Percentiles rank a stretch among this genome's conserved stretches.
These are phyloP conservation scores for Melospiza melodia DNA, from an alignment of 2,113 vertebrate species.

Conservation along the genomic window DNA sequence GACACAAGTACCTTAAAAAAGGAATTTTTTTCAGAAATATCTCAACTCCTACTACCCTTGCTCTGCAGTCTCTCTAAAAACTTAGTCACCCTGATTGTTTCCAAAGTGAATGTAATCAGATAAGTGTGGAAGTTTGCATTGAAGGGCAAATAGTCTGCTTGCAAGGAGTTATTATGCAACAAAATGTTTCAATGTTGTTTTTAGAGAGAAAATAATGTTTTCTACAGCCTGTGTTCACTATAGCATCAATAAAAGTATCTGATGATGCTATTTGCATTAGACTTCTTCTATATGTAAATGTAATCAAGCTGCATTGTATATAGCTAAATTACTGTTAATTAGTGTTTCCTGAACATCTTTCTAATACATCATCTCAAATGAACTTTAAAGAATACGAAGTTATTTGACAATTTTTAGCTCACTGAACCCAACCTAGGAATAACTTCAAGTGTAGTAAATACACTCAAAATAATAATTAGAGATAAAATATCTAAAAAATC, in stretches of 20 bases:
- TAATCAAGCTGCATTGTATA: constrained; percentile 61
- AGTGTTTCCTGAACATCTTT: neutral
- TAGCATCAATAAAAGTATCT: neutral
- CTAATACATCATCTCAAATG: constrained; percentile 12
- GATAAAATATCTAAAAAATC: neutral
- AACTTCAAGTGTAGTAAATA: neutral
- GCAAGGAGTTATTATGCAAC: neutral
- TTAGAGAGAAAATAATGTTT: constrained; percentile 18
- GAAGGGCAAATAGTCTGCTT: neutral
- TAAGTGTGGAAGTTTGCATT: neutral
- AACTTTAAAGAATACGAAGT: constrained; percentile 28
- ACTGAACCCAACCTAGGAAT: neutral
- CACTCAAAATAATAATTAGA: neutral
- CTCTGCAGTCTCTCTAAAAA: neutral
- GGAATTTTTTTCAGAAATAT: neutral
- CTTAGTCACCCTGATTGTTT: neutral
- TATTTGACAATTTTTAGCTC: constrained; percentile 11
- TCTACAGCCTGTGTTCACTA: neutral
- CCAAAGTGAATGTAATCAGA: neutral
- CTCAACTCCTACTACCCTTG: neutral
- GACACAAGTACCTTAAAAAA: neutral
- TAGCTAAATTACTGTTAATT: constrained; percentile 39
- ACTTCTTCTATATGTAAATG: constrained; percentile 43
- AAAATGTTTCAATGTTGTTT: neutral
- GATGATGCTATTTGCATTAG: constrained; percentile 24